A percentile compares a stretch with the other conserved stretches of the same genome.
These are phyloP conservation scores for Pseudopleuronectes americanus DNA, from an alignment of 2,797 vertebrate genomes.

Conservation along the genomic window DNA sequence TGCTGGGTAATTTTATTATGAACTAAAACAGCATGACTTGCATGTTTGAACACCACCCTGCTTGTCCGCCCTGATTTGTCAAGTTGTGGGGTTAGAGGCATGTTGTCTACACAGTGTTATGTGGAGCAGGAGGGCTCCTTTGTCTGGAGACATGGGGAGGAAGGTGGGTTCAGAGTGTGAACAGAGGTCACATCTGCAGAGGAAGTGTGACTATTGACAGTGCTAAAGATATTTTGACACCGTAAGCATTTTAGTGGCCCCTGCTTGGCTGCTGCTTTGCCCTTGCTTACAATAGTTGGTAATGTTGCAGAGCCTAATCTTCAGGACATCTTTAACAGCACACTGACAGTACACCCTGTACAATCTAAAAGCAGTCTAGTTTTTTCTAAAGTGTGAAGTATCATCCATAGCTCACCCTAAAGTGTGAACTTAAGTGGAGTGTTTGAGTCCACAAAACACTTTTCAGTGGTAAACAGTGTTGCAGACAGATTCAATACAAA, in stretches of 20 bases:
- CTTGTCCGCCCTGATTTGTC: slow-evolving; percentile 16
- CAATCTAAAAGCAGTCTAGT: no score
- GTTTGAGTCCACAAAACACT: no score
- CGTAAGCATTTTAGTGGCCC: slow-evolving; percentile 22
- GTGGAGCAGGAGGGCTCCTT: neutral
- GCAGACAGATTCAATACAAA: no score
- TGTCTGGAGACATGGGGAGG: neutral
- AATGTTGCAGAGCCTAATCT: no score
- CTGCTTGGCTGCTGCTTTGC: slow-evolving; percentile 8
- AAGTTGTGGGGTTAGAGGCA: slow-evolving; percentile 11
- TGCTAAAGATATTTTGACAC: slow-evolving; percentile 10
- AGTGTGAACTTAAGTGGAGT: no score
- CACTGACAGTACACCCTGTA: no score
- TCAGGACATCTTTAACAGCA: no score
- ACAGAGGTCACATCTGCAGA: slow-evolving; percentile 33
- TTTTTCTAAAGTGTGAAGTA: no score
- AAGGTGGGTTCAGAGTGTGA: slow-evolving; percentile 22
- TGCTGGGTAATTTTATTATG: slow-evolving; percentile 22
- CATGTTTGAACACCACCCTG: slow-evolving; percentile 33
- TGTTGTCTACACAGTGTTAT: neutral
- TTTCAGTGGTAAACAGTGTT: no score
- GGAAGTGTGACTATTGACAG: slow-evolving; percentile 20
- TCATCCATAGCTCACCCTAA: no score
- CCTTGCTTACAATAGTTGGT: no score
- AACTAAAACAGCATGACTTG: neutral